phyloP scores from a whole-genome alignment of 2,888 invertebrate genomes.

The Andrena camellia region DNA sequence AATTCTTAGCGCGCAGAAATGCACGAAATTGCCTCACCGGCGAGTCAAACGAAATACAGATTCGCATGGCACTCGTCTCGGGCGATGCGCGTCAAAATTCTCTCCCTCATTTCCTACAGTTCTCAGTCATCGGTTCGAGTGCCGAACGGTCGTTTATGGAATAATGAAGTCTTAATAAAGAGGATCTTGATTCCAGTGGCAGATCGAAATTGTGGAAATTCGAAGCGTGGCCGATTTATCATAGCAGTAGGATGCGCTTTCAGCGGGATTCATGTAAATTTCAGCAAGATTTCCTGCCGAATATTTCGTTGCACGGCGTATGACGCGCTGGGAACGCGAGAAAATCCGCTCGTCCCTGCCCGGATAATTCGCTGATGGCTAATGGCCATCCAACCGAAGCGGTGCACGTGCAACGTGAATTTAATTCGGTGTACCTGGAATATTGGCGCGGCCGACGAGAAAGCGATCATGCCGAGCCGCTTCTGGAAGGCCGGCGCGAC shows the following conservation, averaged over 20 bases:
- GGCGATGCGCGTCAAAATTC: neutral
- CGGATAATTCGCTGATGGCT: conserved; percentile 73
- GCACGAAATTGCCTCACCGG: neutral
- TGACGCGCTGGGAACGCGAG: conserved; percentile 61
- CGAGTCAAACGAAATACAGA: neutral
- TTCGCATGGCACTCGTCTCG: neutral
- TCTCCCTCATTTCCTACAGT: too few relatives aligned
- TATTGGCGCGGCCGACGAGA: conserved; percentile 53
- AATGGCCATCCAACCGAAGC: conserved; percentile 68
- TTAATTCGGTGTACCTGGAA: conserved; percentile 68
- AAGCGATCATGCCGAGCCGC: conserved; percentile 38
- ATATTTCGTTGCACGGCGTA: conserved; percentile 56
- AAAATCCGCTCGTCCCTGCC: conserved; percentile 67
- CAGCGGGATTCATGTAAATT: conserved; percentile 70
- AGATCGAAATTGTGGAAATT: conserved; percentile 41
- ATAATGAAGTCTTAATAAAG: conserved; percentile 7
- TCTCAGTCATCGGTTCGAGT: neutral
- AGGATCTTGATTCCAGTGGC: neutral
- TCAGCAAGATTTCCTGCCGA: conserved; percentile 66
- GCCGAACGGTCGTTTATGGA: neutral
- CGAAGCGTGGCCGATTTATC: conserved; percentile 57
- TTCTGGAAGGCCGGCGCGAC: neutral
- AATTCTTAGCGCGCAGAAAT: conserved; percentile 2
- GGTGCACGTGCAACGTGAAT: conserved; percentile 64
- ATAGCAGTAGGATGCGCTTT: conserved; percentile 51